A percentile compares a stretch with the other conserved stretches of the same genome.
These are phyloP conservation scores for Patagioenas fasciata DNA, from an alignment of 2,113 vertebrate species.

Conservation along the genomic window DNA sequence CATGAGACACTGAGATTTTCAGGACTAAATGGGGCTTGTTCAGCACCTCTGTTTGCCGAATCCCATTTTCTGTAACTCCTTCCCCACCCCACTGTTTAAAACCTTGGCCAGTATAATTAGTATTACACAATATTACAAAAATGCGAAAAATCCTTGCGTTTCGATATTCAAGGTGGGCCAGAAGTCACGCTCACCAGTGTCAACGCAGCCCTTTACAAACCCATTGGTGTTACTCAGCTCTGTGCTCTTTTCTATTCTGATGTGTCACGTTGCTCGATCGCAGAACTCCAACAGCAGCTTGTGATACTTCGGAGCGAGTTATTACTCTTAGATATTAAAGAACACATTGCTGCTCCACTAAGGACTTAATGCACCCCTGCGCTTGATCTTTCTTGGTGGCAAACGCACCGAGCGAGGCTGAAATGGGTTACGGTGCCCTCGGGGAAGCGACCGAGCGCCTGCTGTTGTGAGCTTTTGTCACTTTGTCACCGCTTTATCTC, in stretches of 20 bases:
- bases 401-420: neutral
- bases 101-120: too few relatives aligned
- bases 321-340: neutral
- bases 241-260: neutral
- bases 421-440: neutral
- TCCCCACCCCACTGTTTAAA: neutral
- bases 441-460: neutral
- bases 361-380: neutral
- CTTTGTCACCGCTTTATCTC: neutral
- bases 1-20: neutral
- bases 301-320: neutral
- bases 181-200: neutral
- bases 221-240: fast-evolving
- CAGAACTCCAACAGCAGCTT: neutral
- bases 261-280: neutral
- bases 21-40: neutral
- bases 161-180: neutral
- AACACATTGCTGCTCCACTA: fast-evolving
- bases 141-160: neutral
- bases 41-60: neutral
- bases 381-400: neutral
- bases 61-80: neutral
- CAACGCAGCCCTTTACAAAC: neutral
- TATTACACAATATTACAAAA: neutral
- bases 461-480: neutral